phyloP scores from a whole-genome alignment of 2,797 vertebrate species.

The Spinus olivaceus region DNA sequence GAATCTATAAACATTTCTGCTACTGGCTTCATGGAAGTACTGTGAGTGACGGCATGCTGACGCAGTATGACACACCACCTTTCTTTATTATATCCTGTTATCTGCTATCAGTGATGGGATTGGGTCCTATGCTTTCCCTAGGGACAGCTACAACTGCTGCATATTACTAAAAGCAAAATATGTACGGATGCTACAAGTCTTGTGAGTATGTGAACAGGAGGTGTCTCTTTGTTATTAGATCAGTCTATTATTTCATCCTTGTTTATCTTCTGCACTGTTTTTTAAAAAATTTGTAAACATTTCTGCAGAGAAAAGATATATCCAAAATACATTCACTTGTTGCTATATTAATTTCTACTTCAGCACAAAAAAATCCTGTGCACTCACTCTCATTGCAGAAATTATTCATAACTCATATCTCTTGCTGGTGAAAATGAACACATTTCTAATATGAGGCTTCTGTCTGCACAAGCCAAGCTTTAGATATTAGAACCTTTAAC shows the following conservation, averaged over 20 bases:
- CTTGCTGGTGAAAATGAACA: neutral
- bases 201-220: neutral
- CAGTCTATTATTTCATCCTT: neutral
- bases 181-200: neutral
- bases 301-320: neutral
- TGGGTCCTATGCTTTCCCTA: neutral
- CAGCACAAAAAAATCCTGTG: constrained; percentile 24
- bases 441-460: neutral
- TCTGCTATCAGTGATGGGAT: neutral
- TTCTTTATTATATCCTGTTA: neutral
- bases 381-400: neutral
- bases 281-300: neutral
- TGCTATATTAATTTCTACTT: neutral
- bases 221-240: neutral
- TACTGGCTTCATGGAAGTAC: neutral
- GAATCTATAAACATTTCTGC: neutral
- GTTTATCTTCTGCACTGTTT: neutral
- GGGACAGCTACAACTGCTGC: neutral
- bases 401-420: neutral
- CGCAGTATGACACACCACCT: neutral
- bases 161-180: neutral
- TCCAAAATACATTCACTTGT: neutral
- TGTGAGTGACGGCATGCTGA: neutral
- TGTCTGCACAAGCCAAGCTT: constrained; percentile 28
- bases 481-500: constrained; percentile 28